These are phyloP conservation scores for Ardeotis arabs DNA, from an alignment of 2,113 vertebrate genomes.

Conservation along the genomic window DNA sequence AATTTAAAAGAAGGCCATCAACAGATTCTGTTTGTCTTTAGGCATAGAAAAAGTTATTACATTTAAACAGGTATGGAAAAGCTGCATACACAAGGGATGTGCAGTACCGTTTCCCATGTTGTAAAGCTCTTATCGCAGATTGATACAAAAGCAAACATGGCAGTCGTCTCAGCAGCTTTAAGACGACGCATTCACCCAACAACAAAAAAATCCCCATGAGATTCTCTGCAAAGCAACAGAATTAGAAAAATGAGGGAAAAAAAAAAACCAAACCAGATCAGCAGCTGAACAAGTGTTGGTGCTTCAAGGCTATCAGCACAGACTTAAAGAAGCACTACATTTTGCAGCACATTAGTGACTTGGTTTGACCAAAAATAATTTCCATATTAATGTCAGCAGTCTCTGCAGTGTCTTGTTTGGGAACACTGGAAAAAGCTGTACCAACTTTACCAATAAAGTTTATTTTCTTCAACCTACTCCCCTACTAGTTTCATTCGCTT, in stretches of 20 bases:
- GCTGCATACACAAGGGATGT: neutral
- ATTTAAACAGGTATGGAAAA: neutral
- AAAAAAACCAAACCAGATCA: neutral
- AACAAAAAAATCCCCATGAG: neutral
- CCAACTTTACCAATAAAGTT: neutral
- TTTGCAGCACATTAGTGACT: neutral
- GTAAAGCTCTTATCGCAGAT: neutral
- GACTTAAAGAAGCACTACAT: neutral
- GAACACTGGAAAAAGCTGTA: neutral
- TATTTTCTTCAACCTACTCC: neutral
- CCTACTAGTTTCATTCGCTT: neutral
- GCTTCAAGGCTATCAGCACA: neutral
- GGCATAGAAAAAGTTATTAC: neutral
- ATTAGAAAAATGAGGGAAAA: neutral
- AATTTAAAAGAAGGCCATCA: neutral
- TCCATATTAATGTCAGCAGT: neutral
- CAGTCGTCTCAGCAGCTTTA: neutral
- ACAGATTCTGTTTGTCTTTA: neutral
- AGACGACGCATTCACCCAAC: neutral
- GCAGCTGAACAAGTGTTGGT: neutral
- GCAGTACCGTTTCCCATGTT: neutral
- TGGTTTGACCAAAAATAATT: neutral
- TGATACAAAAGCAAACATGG: neutral
- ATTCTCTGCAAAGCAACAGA: neutral
- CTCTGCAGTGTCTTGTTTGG: neutral